Conservation (phyloP, 2,113 vertebrate genomes). For the Cacatua alba region DNA sequence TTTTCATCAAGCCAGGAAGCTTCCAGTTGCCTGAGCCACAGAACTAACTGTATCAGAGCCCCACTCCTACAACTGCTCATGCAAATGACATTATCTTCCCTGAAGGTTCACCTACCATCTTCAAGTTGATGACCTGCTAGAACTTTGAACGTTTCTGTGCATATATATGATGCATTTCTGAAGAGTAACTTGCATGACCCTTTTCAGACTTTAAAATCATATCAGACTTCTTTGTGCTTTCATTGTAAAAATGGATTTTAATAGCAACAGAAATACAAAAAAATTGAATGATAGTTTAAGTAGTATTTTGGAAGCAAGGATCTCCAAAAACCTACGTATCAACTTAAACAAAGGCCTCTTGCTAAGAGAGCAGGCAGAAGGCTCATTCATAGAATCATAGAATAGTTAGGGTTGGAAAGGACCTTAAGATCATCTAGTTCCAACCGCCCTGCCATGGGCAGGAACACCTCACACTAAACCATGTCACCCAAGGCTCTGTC, state of each 20-base stretch:
- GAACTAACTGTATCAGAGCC: neutral
- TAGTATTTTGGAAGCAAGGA: neutral
- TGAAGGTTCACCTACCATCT: neutral
- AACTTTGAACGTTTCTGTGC: neutral
- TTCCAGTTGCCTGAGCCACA: neutral
- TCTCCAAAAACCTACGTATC: neutral
- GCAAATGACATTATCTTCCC: neutral
- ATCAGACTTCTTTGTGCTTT: neutral
- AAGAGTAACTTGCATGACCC: neutral
- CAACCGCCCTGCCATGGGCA: too few species aligned
- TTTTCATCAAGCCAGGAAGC: neutral
- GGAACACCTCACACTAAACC: too few species aligned
- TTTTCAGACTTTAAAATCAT: neutral
- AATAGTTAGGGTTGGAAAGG: too few species aligned
- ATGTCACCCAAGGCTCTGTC: too few species aligned
- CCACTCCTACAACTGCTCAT: neutral
- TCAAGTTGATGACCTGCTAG: neutral
- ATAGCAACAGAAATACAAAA: neutral
- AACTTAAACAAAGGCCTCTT: neutral
- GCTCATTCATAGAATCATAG: too few species aligned
- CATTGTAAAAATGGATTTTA: neutral
- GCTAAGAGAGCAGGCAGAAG: neutral
- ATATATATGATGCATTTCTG: neutral
- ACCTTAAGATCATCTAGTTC: too few species aligned
- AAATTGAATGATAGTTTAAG: neutral